Base-by-base conservation (phyloP, 2,888 invertebrate species). In the Tenthredo scrophulariae region DNA sequence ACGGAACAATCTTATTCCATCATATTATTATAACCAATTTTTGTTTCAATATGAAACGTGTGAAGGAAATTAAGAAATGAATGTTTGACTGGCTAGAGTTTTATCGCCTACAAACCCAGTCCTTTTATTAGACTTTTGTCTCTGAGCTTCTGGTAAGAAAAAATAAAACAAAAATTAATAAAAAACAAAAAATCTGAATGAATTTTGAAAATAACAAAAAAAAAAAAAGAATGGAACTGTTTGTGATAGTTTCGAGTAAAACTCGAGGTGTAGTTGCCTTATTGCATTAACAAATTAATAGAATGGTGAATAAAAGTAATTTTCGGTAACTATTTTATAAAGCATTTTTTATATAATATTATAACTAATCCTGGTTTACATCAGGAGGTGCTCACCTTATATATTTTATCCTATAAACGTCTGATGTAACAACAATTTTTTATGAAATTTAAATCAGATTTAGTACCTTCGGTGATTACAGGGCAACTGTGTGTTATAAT, bases 201-300 rank as follows among this genome's bases (percentile, higher is more conserved):
- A 37, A 37, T 37, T 37, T 37, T 33, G 58, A 79, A 40, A 40
- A 65, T 82, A 37, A 9, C 26, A 80, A 9, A 58, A 33, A 29
- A 9, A 62, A 80, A 9, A 58, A 33, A 29, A 33, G 29, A 75
- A 80, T 65, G 75, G 70, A 87, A 87, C 87, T 86, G 87, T 86
- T 90, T 89, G 89, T 89, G 89, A 90, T 91, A 91, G 88, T 89
- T 88, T 89, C 88, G 89, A 88, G 88, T 84, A 85, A 74, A 85
- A 84, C 88, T 91, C 90, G 89, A 90, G 87, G 88, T 89, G 88
- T 40, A 90, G 89, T 91, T 91, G 92, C 91, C 92, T 92, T 92
- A 92, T 88, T 88, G 87, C 89, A 90, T 88, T 90, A 88, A 89
- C 88, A 90, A 87, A 90, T 88, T 88, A 89, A 88, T 89, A 88